phyloP scores from a whole-genome alignment of 2,113 vertebrate genomes.

The Ciconia stormi region DNA sequence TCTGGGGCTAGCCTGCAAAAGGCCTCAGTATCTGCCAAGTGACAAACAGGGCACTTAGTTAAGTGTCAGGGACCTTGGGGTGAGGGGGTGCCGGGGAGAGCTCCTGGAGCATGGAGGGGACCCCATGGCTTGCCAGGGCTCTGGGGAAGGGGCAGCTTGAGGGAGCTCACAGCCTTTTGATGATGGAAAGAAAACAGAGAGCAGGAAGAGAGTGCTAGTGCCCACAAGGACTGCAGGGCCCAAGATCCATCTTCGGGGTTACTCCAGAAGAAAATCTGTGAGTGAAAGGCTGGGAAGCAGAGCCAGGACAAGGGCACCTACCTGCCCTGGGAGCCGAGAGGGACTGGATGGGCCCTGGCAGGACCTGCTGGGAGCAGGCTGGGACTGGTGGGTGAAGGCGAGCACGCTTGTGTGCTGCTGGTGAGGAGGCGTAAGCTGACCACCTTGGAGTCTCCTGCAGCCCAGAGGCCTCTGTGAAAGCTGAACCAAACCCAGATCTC shows the following conservation, averaged over 20 bases:
- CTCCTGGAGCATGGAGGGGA: not conserved
- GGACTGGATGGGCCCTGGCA: not conserved
- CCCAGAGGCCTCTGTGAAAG: not conserved
- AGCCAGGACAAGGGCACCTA: not conserved
- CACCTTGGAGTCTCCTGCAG: not conserved
- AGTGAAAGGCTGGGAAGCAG: not conserved
- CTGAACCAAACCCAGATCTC: not conserved
- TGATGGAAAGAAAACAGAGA: not conserved
- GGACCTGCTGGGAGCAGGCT: not conserved
- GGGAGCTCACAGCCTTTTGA: not conserved
- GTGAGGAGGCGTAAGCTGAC: not conserved
- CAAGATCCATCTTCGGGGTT: not conserved
- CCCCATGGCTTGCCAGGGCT: not conserved
- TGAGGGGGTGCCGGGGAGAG: accelerated
- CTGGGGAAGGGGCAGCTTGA: not conserved
- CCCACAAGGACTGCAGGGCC: not conserved
- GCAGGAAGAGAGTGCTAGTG: not conserved
- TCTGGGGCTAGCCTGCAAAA: not conserved
- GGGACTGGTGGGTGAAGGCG: not conserved
- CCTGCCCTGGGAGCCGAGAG: not conserved
- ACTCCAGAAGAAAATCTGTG: not conserved
- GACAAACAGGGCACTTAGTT: not conserved
- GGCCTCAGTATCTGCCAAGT: not conserved
- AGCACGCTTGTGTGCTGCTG: accelerated
- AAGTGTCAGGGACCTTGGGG: not conserved